phyloP scores from a whole-genome alignment of 1,140 invertebrate species.

The Akabosia matsudoensis region DNA sequence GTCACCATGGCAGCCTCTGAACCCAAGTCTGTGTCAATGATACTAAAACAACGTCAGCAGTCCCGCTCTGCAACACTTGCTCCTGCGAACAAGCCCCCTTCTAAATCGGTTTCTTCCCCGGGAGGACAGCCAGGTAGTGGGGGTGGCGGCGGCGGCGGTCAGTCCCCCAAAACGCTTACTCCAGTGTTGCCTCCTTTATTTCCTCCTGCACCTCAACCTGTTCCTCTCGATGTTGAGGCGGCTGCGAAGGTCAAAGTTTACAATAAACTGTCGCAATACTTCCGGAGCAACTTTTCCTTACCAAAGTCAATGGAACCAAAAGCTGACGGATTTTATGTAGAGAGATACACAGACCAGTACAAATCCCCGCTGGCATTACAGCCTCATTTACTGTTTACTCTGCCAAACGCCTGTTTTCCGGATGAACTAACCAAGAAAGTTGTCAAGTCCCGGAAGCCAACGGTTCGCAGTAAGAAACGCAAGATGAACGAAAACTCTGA shows the following conservation, averaged over 20 bases:
- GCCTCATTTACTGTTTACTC: constrained; percentile 51
- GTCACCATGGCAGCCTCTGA: no score
- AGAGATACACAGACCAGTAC: constrained; percentile 65
- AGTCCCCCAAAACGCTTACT: no score
- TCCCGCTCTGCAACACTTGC: not conserved
- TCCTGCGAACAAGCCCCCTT: constrained; percentile 53
- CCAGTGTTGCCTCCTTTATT: constrained; percentile 59
- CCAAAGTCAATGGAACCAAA: constrained; percentile 54
- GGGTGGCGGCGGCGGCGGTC: no score
- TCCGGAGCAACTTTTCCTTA: constrained; percentile 50
- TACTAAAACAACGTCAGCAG: constrained; percentile 5
- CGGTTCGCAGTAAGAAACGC: constrained; percentile 46
- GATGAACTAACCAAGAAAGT: not conserved
- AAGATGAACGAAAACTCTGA: constrained; percentile 45
- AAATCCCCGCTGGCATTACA: constrained; percentile 58
- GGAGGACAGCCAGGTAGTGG: not conserved
- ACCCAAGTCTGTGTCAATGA: not conserved
- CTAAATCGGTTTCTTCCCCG: constrained; percentile 60
- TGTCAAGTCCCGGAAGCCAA: not conserved
- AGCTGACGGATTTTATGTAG: constrained; percentile 57
- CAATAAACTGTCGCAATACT: constrained; percentile 59
- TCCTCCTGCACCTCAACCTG: constrained; percentile 57
- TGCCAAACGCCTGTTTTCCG: not conserved
- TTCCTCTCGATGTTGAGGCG: constrained; percentile 27
- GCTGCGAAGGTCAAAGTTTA: constrained; percentile 60